Percentiles rank a stretch among this genome's conserved stretches.
phyloP scores from a whole-genome alignment of 2,113 vertebrate genomes.

The Entelurus aequoreus region DNA sequence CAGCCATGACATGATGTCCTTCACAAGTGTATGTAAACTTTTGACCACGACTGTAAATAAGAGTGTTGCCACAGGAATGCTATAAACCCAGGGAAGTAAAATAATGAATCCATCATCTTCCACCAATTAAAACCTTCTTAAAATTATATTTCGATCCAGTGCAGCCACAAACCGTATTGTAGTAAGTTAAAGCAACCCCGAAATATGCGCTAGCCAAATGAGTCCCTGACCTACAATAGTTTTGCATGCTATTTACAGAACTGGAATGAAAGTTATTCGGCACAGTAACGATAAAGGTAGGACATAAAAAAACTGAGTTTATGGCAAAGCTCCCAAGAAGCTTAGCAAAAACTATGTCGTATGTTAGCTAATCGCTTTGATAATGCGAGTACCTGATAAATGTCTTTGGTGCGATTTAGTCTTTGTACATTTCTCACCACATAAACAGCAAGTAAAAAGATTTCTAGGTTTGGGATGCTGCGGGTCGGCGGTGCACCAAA shows the following conservation, averaged over 20 bases:
- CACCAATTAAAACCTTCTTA: background rate
- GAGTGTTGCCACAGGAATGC: background rate
- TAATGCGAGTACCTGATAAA: slow-evolving; percentile 10
- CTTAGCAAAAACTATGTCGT: slow-evolving; percentile 5
- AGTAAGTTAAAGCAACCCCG: background rate
- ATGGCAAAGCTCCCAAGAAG: background rate
- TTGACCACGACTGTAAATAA: too few species aligned
- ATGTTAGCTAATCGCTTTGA: slow-evolving; percentile 17
- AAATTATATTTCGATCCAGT: background rate
- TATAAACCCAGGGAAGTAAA: slow-evolving; percentile 2
- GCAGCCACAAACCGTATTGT: background rate
- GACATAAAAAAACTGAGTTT: background rate
- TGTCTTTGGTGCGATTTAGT: background rate
- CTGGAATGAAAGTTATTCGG: slow-evolving; percentile 3
- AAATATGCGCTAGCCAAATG: background rate
- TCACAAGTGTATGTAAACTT: too few species aligned
- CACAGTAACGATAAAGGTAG: background rate
- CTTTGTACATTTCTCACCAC: background rate
- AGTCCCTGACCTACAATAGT: background rate
- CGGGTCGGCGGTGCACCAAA: slow-evolving; percentile 3
- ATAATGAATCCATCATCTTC: background rate
- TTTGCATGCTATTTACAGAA: background rate
- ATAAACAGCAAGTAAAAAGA: slow-evolving; percentile 10
- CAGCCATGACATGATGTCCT: too few species aligned
- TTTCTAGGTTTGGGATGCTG: background rate